Evolutionary conservation across 2,888 invertebrate genomes (phyloP).

Genomic region (Ectemnius continuus): DNA sequence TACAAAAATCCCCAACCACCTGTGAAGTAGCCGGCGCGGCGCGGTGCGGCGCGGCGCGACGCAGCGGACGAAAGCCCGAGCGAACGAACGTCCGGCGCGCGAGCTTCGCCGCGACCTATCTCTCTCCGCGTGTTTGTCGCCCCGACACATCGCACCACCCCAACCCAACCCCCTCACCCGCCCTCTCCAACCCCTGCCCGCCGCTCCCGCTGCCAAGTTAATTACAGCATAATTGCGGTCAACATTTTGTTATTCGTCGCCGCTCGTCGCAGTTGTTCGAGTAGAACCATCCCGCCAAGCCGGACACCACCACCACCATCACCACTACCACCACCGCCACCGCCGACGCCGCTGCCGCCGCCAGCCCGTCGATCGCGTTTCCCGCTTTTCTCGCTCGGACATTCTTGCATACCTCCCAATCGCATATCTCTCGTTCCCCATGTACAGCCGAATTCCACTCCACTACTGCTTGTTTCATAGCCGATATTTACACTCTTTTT

Average conservation of each 20-base stretch:
- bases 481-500: too few species aligned
- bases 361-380: slow-evolving; percentile 34
- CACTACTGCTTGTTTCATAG: too few species aligned
- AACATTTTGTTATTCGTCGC: slow-evolving; percentile 74
- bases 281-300: slow-evolving; percentile 21
- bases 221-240: slow-evolving; percentile 77
- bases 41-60: too few species aligned
- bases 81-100: slow-evolving; percentile 19
- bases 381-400: slow-evolving; percentile 52
- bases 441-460: too few species aligned
- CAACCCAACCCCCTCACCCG: slow-evolving; percentile 4
- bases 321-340: slow-evolving; percentile 21
- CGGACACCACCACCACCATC: slow-evolving; percentile 23
- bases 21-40: slow-evolving; percentile 68
- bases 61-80: slow-evolving; percentile 25
- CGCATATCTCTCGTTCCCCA: too few species aligned
- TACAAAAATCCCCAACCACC: slow-evolving; percentile 78
- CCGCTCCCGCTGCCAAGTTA: slow-evolving; percentile 70
- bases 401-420: slow-evolving; percentile 54
- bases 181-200: slow-evolving; percentile 9
- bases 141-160: neutral
- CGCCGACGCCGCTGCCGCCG: too few species aligned
- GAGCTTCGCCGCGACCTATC: neutral
- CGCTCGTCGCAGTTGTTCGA: slow-evolving; percentile 56
- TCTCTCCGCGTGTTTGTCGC: slow-evolving; percentile 14